Conservation (phyloP, 2,888 invertebrate species). For the Philhelius pedissequus region DNA sequence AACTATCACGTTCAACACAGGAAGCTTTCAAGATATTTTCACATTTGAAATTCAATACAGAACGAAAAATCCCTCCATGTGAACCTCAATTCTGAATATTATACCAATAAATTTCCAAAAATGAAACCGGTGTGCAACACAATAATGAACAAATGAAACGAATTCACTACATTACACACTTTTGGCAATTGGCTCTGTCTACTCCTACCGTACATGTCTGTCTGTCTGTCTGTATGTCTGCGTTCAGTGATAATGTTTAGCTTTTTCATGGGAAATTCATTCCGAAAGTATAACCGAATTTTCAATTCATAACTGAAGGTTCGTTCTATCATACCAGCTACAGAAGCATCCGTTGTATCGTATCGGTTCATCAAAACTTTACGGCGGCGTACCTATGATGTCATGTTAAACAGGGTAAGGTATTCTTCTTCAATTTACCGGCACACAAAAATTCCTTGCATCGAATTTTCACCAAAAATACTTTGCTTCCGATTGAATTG, state of each 20-base stretch:
- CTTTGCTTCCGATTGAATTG: constrained; percentile 63
- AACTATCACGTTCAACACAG: constrained; percentile 51
- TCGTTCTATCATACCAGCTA: neutral
- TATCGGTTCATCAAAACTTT: constrained; percentile 43
- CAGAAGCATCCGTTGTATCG: neutral
- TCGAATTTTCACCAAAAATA: constrained; percentile 49
- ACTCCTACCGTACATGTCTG: too few relatives aligned
- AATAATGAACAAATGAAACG: constrained; percentile 45
- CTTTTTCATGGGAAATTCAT: constrained; percentile 37
- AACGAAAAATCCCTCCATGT: neutral
- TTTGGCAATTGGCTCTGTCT: constrained; percentile 48
- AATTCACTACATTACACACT: constrained; percentile 43
- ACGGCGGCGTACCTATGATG: neutral
- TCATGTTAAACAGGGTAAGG: neutral
- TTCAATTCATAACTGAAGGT: constrained; percentile 17
- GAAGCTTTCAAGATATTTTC: constrained; percentile 40
- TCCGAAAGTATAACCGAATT: constrained; percentile 20
- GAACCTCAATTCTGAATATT: neutral
- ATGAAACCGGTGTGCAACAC: neutral
- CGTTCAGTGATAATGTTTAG: constrained; percentile 32
- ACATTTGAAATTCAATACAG: constrained; percentile 38
- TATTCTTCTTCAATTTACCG: constrained; percentile 20
- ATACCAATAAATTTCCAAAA: constrained; percentile 2
- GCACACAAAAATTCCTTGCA: constrained; percentile 21
- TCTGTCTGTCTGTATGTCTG: constrained; percentile 13